Base-by-base conservation (phyloP, 2,797 vertebrate species). In the Hylomyscus alleni region DNA sequence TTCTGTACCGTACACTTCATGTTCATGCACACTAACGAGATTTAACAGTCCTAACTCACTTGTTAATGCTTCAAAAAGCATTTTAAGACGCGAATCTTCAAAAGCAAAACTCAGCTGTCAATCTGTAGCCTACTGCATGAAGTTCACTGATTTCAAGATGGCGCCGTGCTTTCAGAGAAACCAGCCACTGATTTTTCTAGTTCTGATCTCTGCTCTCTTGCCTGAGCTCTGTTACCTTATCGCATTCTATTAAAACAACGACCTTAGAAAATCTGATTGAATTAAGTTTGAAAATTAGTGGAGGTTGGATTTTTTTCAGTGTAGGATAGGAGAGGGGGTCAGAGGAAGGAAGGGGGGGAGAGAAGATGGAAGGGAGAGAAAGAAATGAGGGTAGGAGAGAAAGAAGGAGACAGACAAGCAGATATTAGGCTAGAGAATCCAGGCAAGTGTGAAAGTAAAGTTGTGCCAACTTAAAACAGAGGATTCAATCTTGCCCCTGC, bases 41-140 rank as follows among this genome's bases (percentile, higher is more conserved):
- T 89, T 97, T 98, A 82, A 89, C 73, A 73, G 54, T 8, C n/a
- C 44, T 95, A 40, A 83, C 91, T 89, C n/a, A 96, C 77, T 62
- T 89, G 94, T 52, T 94, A 96, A 97, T 83, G 92, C 52, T 93
- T 97, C 0, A 92, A 96, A 96, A 97, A 85, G 78, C 19, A 9
- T 94, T 97, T 93, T 91, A 95, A 96, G 52, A 29, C 13, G 86
- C 80, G 97, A 52, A 58, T 83, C 91, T 97, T 96, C 93, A 97
- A 98, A 98, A 90, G 50, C 72, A 80, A 75, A 90, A 85, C 0
- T 96, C 13, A 86, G 58, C 81, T 47, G 14, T 94, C n/a, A 47
- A 94, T 97, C 94, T 97, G 44, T 90, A 96, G 44, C 82, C 81
- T 50, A 3, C 82, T 47, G 50, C 88, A 24, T 3, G 29, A 31